Percentiles rank a stretch among this genome's conserved stretches.
Conservation (phyloP, 1,140 invertebrate species). For the Bilobella aurantiaca region DNA sequence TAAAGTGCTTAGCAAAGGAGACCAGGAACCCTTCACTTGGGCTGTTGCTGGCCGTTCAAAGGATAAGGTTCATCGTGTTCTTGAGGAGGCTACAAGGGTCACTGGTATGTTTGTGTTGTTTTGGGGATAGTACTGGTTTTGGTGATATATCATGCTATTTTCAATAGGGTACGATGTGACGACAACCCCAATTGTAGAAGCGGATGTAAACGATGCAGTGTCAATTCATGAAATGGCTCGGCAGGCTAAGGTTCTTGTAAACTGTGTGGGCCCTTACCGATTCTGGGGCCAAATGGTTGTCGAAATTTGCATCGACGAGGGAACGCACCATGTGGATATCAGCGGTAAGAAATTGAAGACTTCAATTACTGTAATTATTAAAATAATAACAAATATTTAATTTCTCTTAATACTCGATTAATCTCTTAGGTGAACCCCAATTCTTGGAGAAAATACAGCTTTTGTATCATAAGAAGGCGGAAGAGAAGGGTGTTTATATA, state of each 20-base stretch:
- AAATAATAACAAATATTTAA: too few relatives aligned
- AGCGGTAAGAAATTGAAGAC: constrained; percentile 77
- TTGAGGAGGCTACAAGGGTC: background rate
- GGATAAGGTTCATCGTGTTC: background rate
- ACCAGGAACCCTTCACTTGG: background rate
- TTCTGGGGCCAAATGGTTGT: constrained; percentile 81
- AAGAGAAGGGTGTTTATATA: constrained; percentile 65
- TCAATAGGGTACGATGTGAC: constrained; percentile 49
- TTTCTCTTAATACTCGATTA: too few relatives aligned
- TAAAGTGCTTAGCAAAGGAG: background rate
- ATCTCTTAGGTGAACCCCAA: constrained; percentile 45
- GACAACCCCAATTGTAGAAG: constrained; percentile 58
- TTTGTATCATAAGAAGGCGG: constrained; percentile 62
- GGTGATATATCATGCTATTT: background rate
- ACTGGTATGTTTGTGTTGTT: background rate
- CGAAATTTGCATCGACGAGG: constrained; percentile 67
- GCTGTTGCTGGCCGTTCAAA: background rate
- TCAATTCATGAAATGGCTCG: constrained; percentile 64
- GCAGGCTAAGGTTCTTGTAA: constrained; percentile 61
- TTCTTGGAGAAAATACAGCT: constrained; percentile 77
- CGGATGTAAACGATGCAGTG: constrained; percentile 60
- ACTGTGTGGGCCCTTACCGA: constrained; percentile 79
- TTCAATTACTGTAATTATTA: too few relatives aligned
- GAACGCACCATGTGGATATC: constrained; percentile 56
- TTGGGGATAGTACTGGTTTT: background rate